Conservation (phyloP, 1,140 invertebrate species). For the Leucophenga varia region DNA sequence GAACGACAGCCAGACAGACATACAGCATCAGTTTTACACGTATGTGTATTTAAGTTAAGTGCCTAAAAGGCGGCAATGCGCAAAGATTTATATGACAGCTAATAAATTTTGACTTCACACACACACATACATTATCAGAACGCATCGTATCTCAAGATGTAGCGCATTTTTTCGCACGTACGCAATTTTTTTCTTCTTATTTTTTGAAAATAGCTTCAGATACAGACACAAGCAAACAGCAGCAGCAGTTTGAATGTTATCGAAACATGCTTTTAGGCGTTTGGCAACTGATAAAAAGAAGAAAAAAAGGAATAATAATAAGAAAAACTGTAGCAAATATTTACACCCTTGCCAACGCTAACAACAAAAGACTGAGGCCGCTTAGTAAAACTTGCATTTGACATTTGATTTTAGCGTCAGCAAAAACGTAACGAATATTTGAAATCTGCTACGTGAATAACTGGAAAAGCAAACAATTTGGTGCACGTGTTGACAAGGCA, state of each 20-base stretch:
- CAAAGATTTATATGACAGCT: constrained; percentile 54
- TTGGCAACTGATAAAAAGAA: constrained; percentile 2
- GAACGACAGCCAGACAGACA: neutral
- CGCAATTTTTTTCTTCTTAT: no score
- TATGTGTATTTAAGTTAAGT: constrained; percentile 1
- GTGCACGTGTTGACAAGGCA: constrained; percentile 37
- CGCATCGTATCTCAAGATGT: no score
- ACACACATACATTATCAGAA: constrained; percentile 27
- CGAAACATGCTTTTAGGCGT: constrained; percentile 34
- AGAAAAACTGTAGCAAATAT: constrained; percentile 40
- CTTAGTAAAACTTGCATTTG: constrained; percentile 35
- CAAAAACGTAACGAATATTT: no score
- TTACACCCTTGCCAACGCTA: no score
- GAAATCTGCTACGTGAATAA: no score
- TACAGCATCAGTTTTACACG: neutral
- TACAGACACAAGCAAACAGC: no score
- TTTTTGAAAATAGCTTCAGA: no score
- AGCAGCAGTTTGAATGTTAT: constrained; percentile 46
- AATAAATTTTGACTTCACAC: constrained; percentile 50
- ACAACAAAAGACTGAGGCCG: no score
- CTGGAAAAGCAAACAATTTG: constrained; percentile 28
- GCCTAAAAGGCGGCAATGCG: constrained; percentile 29
- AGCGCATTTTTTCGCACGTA: no score
- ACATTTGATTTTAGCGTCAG: constrained; percentile 26
- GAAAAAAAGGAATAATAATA: constrained; percentile 20